Percentiles rank a stretch among this genome's conserved stretches.
Conservation (phyloP, 37 sponge, comb jelly and placozoan species). For the Petrosia ficiformis region DNA sequence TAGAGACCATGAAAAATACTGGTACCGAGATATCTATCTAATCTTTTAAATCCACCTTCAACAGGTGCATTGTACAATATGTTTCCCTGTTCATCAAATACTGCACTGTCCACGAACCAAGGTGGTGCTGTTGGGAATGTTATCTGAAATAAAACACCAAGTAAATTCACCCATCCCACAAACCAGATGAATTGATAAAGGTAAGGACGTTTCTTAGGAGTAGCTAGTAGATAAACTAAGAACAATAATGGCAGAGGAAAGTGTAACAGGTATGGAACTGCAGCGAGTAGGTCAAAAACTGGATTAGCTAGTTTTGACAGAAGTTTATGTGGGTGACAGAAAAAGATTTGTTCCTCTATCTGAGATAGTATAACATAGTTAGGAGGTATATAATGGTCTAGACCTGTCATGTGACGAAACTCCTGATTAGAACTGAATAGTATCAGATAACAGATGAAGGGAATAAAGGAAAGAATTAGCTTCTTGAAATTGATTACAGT, state of each 20-base stretch:
- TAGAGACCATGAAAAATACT: conserved; percentile 66
- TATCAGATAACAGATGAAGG: conserved; percentile 52
- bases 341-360: conserved; percentile 62
- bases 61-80: conserved; percentile 46
- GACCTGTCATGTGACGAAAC: conserved; percentile 34
- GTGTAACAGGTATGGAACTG: conserved; percentile 83
- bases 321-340: conserved; percentile 73
- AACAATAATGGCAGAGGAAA: conserved; percentile 81
- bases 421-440: conserved; percentile 51
- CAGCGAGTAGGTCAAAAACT: conserved; percentile 75
- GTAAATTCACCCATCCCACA: conserved; percentile 80
- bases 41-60: conserved; percentile 74
- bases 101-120: conserved; percentile 79
- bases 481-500: not conserved
- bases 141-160: conserved; percentile 64
- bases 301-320: conserved; percentile 66
- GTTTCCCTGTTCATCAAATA: conserved; percentile 46
- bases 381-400: conserved; percentile 28
- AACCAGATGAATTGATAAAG: conserved; percentile 76
- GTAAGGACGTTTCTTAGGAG: conserved; percentile 17
- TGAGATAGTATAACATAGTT: conserved; percentile 46
- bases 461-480: conserved; percentile 39
- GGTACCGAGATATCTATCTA: conserved; percentile 67
- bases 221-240: conserved; percentile 31
- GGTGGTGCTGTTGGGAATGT: conserved; percentile 87